Evolutionary conservation across 2,113 vertebrate species (phyloP).

Genomic region (Notechis scutatus): DNA sequence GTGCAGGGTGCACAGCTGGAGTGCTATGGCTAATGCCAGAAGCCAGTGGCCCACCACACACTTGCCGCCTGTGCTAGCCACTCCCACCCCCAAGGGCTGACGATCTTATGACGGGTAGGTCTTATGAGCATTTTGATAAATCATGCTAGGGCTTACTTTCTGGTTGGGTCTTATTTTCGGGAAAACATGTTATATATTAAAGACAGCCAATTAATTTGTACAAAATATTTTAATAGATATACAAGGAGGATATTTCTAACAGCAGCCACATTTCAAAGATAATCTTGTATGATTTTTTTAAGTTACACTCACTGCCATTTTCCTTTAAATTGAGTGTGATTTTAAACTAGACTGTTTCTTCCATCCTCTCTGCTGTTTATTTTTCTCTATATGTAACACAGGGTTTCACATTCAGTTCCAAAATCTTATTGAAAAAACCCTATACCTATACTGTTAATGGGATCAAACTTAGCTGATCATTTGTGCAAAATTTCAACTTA

Average conservation of each 20-base stretch:
- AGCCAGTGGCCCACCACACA: too few species aligned
- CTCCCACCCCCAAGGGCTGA: too few species aligned
- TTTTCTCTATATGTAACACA: neutral
- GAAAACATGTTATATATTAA: neutral
- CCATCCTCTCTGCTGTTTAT: neutral
- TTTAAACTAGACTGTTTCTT: neutral
- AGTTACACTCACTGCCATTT: neutral
- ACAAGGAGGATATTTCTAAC: neutral
- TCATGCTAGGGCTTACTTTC: too few species aligned
- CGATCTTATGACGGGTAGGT: too few species aligned
- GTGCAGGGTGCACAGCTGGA: too few species aligned
- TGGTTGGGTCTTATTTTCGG: too few species aligned
- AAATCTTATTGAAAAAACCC: constrained; percentile 19
- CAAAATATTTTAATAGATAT: neutral
- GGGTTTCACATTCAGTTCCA: neutral
- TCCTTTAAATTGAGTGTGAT: neutral
- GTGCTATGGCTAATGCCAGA: too few species aligned
- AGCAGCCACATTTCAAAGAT: neutral
- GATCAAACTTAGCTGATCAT: constrained; percentile 39
- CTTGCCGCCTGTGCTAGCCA: too few species aligned
- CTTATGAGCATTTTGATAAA: too few species aligned
- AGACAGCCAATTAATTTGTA: neutral
- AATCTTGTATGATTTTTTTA: neutral
- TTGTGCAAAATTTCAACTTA: constrained; percentile 40
- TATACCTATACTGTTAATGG: neutral